Percentiles rank a stretch among this genome's conserved stretches.
These are phyloP conservation scores for Mastomys natalensis DNA, from an alignment of 2,113 vertebrate genomes.

Conservation along the genomic window DNA sequence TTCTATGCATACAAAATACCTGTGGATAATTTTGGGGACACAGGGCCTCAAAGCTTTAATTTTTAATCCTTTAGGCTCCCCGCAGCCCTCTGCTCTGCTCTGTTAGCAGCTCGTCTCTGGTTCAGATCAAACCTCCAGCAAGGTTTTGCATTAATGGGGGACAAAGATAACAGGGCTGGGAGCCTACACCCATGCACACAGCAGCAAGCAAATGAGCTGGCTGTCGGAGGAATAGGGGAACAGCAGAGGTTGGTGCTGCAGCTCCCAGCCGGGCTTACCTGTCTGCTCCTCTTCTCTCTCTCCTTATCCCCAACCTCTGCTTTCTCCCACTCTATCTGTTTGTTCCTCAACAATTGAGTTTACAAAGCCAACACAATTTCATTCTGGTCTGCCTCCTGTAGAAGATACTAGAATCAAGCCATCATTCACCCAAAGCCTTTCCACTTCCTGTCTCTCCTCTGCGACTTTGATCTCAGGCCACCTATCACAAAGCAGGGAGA, in stretches of 20 bases:
- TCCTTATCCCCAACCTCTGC: too few relatives aligned
- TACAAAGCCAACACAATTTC: background rate
- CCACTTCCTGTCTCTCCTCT: background rate
- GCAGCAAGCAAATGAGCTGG: background rate
- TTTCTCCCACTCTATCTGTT: background rate
- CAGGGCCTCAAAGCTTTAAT: background rate
- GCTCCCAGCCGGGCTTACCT: background rate
- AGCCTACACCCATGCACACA: background rate
- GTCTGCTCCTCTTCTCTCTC: background rate
- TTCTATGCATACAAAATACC: background rate
- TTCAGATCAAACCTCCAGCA: background rate
- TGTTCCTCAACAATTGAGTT: background rate
- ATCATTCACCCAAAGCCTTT: background rate
- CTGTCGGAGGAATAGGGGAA: background rate
- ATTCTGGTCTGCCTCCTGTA: background rate
- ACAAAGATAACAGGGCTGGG: background rate
- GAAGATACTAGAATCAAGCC: background rate
- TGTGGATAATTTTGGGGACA: background rate
- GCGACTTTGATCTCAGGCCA: background rate
- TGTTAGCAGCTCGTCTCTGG: background rate
- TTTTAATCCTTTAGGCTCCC: background rate
- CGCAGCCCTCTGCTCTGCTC: too few relatives aligned
- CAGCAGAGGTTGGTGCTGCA: background rate
- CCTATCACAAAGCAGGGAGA: conserved; percentile 7
- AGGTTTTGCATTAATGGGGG: background rate